Percentiles rank a stretch among this genome's conserved stretches.
Conservation (phyloP, 2,113 vertebrate species). For the Corythaixoides concolor region DNA sequence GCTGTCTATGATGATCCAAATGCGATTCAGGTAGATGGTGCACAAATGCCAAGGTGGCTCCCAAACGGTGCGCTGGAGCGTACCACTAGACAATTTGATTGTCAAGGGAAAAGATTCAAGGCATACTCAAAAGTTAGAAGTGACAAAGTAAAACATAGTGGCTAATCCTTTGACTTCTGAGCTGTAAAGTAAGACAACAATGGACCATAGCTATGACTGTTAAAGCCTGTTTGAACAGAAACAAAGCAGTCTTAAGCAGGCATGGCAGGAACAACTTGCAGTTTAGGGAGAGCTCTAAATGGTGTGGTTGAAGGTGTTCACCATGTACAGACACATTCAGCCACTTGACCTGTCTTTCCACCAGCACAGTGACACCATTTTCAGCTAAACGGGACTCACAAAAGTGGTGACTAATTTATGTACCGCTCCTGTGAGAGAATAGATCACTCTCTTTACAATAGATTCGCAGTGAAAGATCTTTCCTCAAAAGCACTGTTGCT, state of each 20-base stretch:
- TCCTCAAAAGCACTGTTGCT: neutral
- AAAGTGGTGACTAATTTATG: neutral
- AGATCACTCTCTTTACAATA: neutral
- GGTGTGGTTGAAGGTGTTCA: neutral
- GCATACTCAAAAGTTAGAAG: neutral
- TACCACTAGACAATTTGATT: neutral
- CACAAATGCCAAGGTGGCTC: neutral
- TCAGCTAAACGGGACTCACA: neutral
- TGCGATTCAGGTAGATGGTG: neutral
- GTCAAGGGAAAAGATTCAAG: neutral
- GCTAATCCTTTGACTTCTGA: neutral
- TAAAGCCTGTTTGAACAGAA: neutral
- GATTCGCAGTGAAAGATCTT: neutral
- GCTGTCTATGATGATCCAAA: neutral
- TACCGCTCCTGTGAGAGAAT: neutral
- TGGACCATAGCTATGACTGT: fast-evolving
- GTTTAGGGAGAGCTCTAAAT: neutral
- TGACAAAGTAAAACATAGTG: neutral
- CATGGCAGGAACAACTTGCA: neutral
- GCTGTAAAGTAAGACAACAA: neutral
- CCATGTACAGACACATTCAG: neutral
- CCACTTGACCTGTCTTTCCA: neutral
- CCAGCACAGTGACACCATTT: neutral
- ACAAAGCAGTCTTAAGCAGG: neutral
- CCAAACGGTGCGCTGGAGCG: fast-evolving